Evolutionary conservation across 1,140 invertebrate genomes (phyloP).

Genomic region (Stenopsyche tienmushanensis): DNA sequence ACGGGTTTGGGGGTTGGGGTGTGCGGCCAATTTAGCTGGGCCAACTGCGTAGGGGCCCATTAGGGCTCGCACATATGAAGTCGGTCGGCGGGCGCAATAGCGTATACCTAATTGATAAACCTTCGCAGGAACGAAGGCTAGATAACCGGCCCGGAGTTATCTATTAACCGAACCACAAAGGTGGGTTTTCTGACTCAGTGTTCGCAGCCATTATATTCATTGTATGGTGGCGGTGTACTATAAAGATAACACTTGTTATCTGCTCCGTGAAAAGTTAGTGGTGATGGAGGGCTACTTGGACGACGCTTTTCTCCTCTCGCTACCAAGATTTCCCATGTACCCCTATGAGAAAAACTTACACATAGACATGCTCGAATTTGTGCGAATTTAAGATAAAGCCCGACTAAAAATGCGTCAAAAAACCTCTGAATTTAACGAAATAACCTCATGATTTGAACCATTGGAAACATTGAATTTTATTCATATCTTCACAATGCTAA

Average conservation of each 20-base stretch:
- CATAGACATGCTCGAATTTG: too few relatives aligned
- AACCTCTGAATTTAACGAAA: too few relatives aligned
- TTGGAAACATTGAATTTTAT: too few relatives aligned
- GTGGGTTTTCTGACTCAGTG: constrained; percentile 29
- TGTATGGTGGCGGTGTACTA: constrained; percentile 29
- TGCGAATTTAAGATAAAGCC: too few relatives aligned
- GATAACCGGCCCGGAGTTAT: constrained; percentile 27
- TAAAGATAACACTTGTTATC: constrained; percentile 29
- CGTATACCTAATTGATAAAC: constrained; percentile 36
- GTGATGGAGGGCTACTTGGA: constrained; percentile 7
- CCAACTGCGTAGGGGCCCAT: too few relatives aligned
- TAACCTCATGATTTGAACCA: too few relatives aligned
- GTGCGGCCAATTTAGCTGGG: too few relatives aligned
- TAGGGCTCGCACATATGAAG: constrained; percentile 8
- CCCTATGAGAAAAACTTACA: too few relatives aligned
- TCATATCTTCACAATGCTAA: too few relatives aligned
- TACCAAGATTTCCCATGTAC: background rate
- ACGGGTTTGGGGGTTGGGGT: too few relatives aligned
- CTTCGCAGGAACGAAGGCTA: background rate
- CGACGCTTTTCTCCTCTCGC: background rate
- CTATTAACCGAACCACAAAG: constrained; percentile 33
- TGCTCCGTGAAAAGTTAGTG: constrained; percentile 8
- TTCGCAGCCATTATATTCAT: constrained; percentile 29
- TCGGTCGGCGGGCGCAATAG: constrained; percentile 20
- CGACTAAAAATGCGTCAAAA: too few relatives aligned